Evolutionary conservation across 2,888 invertebrate genomes (phyloP), one percentile per base, ranked within the genome.

Genomic region (Mellilla xanthometata): DNA sequence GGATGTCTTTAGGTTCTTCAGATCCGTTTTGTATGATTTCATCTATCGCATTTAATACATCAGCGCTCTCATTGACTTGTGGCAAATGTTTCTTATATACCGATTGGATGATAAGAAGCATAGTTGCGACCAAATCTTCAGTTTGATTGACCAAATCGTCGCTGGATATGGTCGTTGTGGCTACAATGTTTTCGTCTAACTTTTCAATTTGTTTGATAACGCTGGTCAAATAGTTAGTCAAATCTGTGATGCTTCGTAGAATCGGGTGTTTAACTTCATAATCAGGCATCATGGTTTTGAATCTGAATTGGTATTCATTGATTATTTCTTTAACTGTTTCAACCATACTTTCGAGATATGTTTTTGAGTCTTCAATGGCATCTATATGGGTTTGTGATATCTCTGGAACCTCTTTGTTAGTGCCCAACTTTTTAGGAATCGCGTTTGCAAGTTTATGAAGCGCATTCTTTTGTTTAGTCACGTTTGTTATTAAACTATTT

Each of bases 1-100:
- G 64, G 27, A 90, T 80, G 33, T 91, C 91, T 27, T 91, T 91
- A 1, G 90, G 78, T 48, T 83, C 81, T 30, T 86, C 81, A 12
- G 75, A 75, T n/a, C n/a, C n/a, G n/a, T n/a, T n/a, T 26, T 72
- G 76, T 48, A 83, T 79, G 4, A 83, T 73, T 59, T 81, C 81
- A 39, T 82, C 79, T 22, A 83, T 81, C 12, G 82, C 81, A 30
- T 72, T 69, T 3, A 83, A 56, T 3, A 87, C 72, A 42, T 88
- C 83, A 5, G 65, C 54, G 33, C 65, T 76, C 27, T 76, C 74
- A 15, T 54, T 58, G 3, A 76, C 63, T 13, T 56, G 35, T 1
- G 78, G 75, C 23, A 84, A 64, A 72, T 89, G 86, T 61, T 81
- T 85, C 48, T 89, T 89, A 49, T 86, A 89, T 1, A 88, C 56